phyloP scores from a whole-genome alignment of 2,888 invertebrate genomes.

The Heliconius ethilla region DNA sequence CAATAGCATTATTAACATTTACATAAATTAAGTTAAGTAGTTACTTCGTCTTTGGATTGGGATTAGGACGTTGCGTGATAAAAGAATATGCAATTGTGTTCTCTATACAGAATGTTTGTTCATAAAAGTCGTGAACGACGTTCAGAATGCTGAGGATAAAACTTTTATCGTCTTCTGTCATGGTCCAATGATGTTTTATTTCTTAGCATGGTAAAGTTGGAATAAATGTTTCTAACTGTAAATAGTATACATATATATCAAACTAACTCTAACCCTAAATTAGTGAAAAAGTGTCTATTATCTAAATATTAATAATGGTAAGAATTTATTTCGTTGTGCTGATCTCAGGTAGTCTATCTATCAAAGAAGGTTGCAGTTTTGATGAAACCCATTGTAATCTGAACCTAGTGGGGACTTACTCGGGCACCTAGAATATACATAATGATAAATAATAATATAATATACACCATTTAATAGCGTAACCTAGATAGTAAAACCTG shows the following conservation, averaged over 20 bases:
- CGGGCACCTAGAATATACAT: no score
- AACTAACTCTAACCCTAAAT: no score
- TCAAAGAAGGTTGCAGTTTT: no score
- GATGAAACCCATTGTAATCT: not conserved
- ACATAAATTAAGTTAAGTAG: no score
- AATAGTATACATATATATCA: not conserved
- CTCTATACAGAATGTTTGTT: not conserved
- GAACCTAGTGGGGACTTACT: not conserved
- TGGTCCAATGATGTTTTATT: not conserved
- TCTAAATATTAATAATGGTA: no score
- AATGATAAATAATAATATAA: no score
- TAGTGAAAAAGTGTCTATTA: no score
- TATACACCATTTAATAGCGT: no score
- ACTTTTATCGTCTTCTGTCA: not conserved
- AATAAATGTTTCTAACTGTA: no score
- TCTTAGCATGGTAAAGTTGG: not conserved
- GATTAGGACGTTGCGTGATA: not conserved
- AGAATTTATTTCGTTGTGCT: no score
- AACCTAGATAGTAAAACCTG: not conserved
- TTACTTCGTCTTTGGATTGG: not conserved
- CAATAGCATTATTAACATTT: no score
- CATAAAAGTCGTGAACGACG: not conserved
- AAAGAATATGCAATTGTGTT: not conserved
- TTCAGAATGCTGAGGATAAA: not conserved
- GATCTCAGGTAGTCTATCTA: no score